These are phyloP conservation scores for Oreochromis tanganicae DNA, from an alignment of 2,113 vertebrate genomes.

Conservation along the genomic window DNA sequence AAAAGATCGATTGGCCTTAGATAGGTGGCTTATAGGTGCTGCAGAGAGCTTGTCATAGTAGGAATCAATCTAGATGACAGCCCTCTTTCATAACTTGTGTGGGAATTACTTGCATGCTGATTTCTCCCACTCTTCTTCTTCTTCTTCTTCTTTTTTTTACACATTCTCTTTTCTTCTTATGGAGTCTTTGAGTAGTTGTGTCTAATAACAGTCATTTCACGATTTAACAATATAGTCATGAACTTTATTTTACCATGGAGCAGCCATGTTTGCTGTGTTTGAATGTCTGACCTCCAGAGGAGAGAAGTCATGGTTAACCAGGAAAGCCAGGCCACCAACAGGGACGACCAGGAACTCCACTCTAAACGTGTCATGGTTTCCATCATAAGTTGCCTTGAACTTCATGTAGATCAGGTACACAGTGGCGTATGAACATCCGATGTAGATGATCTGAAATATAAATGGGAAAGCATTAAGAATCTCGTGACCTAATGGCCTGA, in stretches of 20 bases:
- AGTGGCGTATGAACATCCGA: slow-evolving; percentile 90
- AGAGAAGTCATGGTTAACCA: slow-evolving; percentile 98
- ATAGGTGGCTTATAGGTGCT: neutral
- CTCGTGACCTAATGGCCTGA: neutral
- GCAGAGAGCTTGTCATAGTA: neutral
- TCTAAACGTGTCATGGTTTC: slow-evolving; percentile 97
- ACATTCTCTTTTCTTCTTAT: neutral
- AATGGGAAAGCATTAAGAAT: neutral
- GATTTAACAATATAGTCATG: neutral
- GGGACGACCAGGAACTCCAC: slow-evolving; percentile 96
- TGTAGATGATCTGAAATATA: slow-evolving; percentile 85
- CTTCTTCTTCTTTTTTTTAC: neutral
- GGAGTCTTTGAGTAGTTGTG: neutral
- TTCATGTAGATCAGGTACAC: slow-evolving; percentile 96
- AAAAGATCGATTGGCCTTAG: neutral
- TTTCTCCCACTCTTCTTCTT: neutral
- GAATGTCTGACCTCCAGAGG: slow-evolving; percentile 86
- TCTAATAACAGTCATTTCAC: neutral
- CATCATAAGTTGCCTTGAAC: slow-evolving; percentile 97
- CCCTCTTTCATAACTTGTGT: neutral
- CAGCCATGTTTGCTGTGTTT: neutral
- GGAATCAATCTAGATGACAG: neutral
- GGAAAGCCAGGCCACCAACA: slow-evolving; percentile 89
- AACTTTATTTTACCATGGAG: neutral
- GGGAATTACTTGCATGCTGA: neutral